These are phyloP conservation scores for Leptobrachium ailaonicum DNA, from an alignment of 2,113 vertebrate genomes.

Conservation along the genomic window DNA sequence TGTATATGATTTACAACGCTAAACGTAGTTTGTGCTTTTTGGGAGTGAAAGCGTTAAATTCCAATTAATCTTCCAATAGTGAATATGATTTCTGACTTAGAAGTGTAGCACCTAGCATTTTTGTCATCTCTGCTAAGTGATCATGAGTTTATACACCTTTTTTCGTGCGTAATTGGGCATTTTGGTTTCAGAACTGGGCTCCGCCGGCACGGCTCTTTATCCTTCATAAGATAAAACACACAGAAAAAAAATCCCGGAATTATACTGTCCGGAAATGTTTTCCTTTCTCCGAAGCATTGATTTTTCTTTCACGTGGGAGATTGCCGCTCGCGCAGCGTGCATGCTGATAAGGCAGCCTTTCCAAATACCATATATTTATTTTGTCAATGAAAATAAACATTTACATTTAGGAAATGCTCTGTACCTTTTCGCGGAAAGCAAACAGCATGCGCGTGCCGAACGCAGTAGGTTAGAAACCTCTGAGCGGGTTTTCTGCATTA, in stretches of 20 bases:
- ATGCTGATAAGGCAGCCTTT: constrained; percentile 1
- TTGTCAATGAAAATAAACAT: constrained; percentile 18
- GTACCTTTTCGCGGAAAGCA: not conserved
- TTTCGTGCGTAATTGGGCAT: not conserved
- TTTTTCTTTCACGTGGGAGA: not conserved
- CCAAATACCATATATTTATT: constrained; percentile 23
- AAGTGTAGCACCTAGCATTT: too few species aligned
- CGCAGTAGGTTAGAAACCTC: too few species aligned
- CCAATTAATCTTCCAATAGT: too few species aligned
- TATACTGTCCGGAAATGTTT: constrained; percentile 2
- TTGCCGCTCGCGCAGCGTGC: not conserved
- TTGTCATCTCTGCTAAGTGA: too few species aligned
- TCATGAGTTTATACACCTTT: too few species aligned
- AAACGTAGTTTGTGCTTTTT: too few species aligned
- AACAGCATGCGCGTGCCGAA: not conserved
- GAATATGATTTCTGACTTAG: too few species aligned
- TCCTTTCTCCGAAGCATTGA: constrained; percentile 12
- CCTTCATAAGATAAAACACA: not conserved
- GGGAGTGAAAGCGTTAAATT: too few species aligned
- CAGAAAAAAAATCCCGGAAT: constrained; percentile 1
- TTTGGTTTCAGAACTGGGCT: not conserved
- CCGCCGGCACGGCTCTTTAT: not conserved
- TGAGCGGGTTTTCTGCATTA: too few species aligned
- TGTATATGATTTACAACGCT: too few species aligned
- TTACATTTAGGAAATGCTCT: constrained; percentile 17